Conservation (phyloP, 2,888 invertebrate genomes). For the Hypolimnas misippus region DNA sequence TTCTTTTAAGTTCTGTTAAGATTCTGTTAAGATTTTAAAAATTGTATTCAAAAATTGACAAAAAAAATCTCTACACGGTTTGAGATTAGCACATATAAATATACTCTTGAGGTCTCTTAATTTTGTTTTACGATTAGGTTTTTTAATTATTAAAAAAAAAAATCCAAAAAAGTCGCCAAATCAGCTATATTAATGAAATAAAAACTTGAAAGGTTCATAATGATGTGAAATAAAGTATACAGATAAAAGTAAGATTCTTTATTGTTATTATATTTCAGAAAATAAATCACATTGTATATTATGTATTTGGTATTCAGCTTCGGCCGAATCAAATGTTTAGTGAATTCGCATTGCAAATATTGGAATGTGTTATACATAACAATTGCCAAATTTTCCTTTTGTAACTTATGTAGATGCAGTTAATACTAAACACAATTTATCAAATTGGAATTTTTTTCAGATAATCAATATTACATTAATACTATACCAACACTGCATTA, state of each 20-base stretch:
- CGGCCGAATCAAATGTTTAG: slow-evolving; percentile 58
- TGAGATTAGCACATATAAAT: no score
- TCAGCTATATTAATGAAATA: background rate
- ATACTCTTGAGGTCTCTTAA: no score
- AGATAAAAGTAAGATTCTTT: slow-evolving; percentile 57
- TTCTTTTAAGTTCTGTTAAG: no score
- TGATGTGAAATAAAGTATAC: slow-evolving; percentile 28
- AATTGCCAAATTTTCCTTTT: slow-evolving; percentile 28
- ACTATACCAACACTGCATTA: slow-evolving; percentile 62
- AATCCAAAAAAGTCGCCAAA: no score
- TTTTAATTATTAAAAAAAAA: no score
- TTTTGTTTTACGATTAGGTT: no score
- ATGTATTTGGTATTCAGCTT: slow-evolving; percentile 77
- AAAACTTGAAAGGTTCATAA: background rate
- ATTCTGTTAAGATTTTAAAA: no score
- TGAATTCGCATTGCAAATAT: slow-evolving; percentile 54
- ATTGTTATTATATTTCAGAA: slow-evolving; percentile 69
- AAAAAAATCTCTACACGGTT: no score
- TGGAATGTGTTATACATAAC: slow-evolving; percentile 73
- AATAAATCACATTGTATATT: slow-evolving; percentile 68
- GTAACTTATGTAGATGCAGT: slow-evolving; percentile 38
- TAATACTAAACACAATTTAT: slow-evolving; percentile 24
- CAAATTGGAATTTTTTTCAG: background rate
- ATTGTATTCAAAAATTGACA: no score
- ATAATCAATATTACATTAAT: slow-evolving; percentile 36